Evolutionary conservation across 2,797 vertebrate genomes (phyloP).

Genomic region (Schizopygopsis pylzovi): DNA sequence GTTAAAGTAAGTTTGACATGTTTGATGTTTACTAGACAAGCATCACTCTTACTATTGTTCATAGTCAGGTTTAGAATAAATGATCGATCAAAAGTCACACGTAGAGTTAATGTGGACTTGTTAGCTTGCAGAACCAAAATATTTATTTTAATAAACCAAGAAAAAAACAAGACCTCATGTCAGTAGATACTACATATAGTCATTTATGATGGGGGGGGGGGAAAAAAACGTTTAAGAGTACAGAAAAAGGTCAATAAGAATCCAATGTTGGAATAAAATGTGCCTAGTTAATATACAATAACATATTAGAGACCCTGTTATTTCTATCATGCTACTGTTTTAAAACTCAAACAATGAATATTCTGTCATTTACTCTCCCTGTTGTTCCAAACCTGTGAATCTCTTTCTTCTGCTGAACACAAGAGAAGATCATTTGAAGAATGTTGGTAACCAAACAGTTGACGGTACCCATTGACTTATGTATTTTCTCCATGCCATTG

Average conservation of each 20-base stretch:
- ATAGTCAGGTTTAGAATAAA: background rate
- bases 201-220: too few relatives aligned
- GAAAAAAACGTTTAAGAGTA: background rate
- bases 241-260: background rate
- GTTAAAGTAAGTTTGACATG: slow-evolving; percentile 87
- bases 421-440: too few relatives aligned
- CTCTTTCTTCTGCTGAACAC: too few relatives aligned
- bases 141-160: background rate
- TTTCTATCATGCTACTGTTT: background rate
- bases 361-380: too few relatives aligned
- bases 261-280: background rate
- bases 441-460: too few relatives aligned
- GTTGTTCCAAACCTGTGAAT: too few relatives aligned
- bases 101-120: background rate
- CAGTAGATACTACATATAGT: too few relatives aligned
- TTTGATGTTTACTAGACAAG: background rate
- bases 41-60: background rate
- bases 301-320: background rate
- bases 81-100: background rate
- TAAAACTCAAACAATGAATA: too few relatives aligned
- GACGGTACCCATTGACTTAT: background rate
- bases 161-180: background rate
- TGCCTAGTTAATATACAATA: background rate
- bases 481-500: too few relatives aligned
- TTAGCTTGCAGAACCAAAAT: background rate